Base-by-base conservation (phyloP, 2,888 invertebrate genomes). In the Pyrocoelia pectoralis region DNA sequence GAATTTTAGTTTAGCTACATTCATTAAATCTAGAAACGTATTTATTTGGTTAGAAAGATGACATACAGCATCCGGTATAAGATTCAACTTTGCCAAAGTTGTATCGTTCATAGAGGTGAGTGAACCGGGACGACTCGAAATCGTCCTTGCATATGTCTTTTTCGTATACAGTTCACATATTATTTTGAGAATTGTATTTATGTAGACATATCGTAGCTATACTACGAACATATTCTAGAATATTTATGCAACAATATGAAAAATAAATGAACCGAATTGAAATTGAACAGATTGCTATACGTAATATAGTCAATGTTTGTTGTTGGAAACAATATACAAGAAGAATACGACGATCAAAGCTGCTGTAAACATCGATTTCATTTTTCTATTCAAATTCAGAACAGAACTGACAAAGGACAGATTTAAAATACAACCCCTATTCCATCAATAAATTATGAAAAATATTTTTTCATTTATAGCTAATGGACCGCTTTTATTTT, bases 281-380 rank as follows among this genome's bases (percentile, higher is more conserved):
- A 70, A 72, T 66, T 70, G 67, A 65, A 59, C 72, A 74, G 72
- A 73, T 74, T 74, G 74, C 73, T 73, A 73, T 72, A 73, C 72
- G 74, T 69, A 74, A 74, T 74, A 74, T 72, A 74, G 74, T 73
- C 74, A 72, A 74, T 76, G 74, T 74, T 73, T 72, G 72, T 70
- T 65, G 62, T 60, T 58, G 60, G 61, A 61, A 56, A 63, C 61
- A 65, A 67, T 66, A 64, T 52, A 18, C 14, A 49, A 48, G 40
- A 28, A 49, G 61, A 51, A 56, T 61, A 61, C 43, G 43, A 61
- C 52, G 46, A 61, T 56, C 33, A 46, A 46, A 52, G 52, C 61
- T n/a, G n/a, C n/a, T 56, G 43, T 61, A 56, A 59, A 56, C 33
- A 61, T 52, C 15, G 55, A 56, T 61, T 61, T 51, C 51, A 56